Base-by-base conservation (phyloP, 2,797 vertebrate species). In the Threskiornis aethiopicus region DNA sequence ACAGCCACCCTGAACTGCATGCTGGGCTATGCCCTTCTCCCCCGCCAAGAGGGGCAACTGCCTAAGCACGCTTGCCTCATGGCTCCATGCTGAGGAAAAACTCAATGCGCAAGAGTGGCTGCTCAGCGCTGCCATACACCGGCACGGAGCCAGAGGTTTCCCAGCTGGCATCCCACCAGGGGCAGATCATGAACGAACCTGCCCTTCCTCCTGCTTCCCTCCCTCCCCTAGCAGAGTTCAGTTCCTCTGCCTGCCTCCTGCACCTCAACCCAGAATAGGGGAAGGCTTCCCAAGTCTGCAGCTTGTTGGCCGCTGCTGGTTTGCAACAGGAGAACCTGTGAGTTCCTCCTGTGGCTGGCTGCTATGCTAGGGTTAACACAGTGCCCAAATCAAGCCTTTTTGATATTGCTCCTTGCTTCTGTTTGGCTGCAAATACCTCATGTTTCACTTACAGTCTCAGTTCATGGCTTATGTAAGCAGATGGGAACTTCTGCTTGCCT, bases 251-350 rank as follows among this genome's bases (percentile, higher is more conserved):
- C 28, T 46, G 52, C 57, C 35, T 66, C 37, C 35, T 13, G 35
- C 42, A 29, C 52, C 33, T 29, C 46, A 57, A 1, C 39, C 31
- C 1, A 4, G 29, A 7, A 16, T 0, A 49, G 17, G 5, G 17
- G 24, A 57, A 58, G 42, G 44, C 52, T 69, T 89, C 61, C 33
- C 0, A 2, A 33, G 14, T 31, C 47, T 70, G 39, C 51, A 80
- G 71, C 15, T 31, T 42, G 41, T 18, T 41, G 70, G 41, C 54
- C 2, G 2, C 25, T 39, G 33, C 22, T 93, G 55, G 22, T 58
- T 90, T 88, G 58, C 58, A 80, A 21, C 44, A 35, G 29, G 21
- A 87, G 49, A 61, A 69, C 13, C 35, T 37, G 37, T 13, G 49
- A 86, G 80, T 39, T 42, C 28, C 19, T 86, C 11, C 54, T 17